Conservation (phyloP, 2,113 vertebrate species). For the Marcusenius ussheri region DNA sequence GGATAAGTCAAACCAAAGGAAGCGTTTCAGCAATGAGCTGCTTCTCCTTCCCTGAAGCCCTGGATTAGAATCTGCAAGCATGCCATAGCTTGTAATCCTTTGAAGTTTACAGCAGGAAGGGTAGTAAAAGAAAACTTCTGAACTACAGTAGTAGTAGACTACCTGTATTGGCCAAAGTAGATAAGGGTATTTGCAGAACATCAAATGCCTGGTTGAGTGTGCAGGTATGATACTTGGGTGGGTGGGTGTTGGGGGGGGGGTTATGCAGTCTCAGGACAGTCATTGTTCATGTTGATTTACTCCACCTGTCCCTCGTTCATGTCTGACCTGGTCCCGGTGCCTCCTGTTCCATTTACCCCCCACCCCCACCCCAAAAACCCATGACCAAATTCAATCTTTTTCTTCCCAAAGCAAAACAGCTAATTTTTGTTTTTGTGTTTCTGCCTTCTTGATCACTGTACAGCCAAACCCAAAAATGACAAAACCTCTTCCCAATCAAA, state of each 20-base stretch:
- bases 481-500: background rate
- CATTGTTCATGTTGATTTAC: background rate
- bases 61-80: background rate
- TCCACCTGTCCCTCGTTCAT: background rate
- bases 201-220: background rate
- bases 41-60: background rate
- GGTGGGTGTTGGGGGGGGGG: background rate
- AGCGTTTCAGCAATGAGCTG: background rate
- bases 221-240: background rate
- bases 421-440: background rate
- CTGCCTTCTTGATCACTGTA: background rate
- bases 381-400: background rate
- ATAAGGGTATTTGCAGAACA: slow-evolving; percentile 1
- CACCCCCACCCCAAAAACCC: background rate
- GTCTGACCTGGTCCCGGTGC: background rate
- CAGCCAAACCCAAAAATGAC: background rate
- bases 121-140: background rate
- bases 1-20: slow-evolving; percentile 8
- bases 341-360: background rate
- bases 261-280: background rate
- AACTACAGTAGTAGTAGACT: background rate
- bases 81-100: background rate
- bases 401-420: background rate
- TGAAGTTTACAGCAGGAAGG: slow-evolving; percentile 1
- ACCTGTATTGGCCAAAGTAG: background rate